These are phyloP conservation scores for Eurytoma californica DNA, from an alignment of 2,888 invertebrate genomes.

Conservation along the genomic window DNA sequence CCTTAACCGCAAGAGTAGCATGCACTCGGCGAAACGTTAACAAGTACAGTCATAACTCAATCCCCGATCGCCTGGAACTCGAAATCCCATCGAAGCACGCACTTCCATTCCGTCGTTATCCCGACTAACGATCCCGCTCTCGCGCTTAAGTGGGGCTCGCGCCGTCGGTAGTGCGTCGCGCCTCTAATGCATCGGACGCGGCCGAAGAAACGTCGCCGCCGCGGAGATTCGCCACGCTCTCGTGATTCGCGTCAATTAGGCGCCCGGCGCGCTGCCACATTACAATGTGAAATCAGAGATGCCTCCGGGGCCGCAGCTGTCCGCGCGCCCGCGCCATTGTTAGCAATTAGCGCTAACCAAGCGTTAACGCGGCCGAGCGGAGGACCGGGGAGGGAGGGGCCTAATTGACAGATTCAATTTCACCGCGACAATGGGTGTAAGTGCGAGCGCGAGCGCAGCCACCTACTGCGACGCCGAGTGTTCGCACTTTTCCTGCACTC, in stretches of 20 bases:
- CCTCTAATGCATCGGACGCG: conserved; percentile 31
- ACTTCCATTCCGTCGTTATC: conserved; percentile 1
- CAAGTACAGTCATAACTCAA: conserved; percentile 21
- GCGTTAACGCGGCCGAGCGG: conserved; percentile 67
- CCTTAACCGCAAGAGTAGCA: not conserved
- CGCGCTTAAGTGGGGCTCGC: not conserved
- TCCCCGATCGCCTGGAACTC: conserved; percentile 2
- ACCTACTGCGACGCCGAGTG: conserved; percentile 12
- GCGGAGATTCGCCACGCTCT: conserved; percentile 67
- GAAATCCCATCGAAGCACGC: conserved; percentile 13
- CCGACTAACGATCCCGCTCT: not conserved
- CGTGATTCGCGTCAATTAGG: conserved; percentile 69
- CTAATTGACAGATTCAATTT: conserved; percentile 75
- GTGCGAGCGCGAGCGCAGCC: conserved; percentile 33
- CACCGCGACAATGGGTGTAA: conserved; percentile 62
- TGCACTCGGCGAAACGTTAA: conserved; percentile 3
- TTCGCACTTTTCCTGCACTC: too few species aligned
- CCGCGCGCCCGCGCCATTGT: conserved; percentile 58
- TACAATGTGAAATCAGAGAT: conserved; percentile 69
- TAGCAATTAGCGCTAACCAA: conserved; percentile 69
- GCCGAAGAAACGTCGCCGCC: conserved; percentile 55
- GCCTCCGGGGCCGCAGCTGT: conserved; percentile 60
- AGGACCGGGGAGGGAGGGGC: not conserved
- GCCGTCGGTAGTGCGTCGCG: conserved; percentile 3
- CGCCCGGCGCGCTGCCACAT: conserved; percentile 61